phyloP scores from a whole-genome alignment of 2,888 invertebrate species.

The Yponomeuta cagnagella region DNA sequence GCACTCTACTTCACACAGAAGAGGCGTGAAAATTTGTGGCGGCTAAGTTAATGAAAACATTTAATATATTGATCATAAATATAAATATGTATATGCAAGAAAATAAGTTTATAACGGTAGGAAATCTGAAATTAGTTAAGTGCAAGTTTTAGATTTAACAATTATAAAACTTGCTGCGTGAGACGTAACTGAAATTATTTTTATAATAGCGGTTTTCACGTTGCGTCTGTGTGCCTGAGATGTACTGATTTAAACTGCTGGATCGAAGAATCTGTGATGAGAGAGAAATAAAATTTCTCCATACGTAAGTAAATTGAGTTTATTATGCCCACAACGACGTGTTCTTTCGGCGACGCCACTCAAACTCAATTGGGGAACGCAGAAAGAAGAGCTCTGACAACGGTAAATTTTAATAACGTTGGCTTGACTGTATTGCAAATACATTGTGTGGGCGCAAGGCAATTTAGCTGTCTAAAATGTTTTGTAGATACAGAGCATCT shows the following conservation, averaged over 20 bases:
- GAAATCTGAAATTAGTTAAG: too few relatives aligned
- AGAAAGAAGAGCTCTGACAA: background rate
- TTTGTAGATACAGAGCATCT: too few relatives aligned
- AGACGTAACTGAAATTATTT: too few relatives aligned
- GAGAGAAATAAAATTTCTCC: background rate
- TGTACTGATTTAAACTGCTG: background rate
- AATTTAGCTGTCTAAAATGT: too few relatives aligned
- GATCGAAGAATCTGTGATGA: background rate
- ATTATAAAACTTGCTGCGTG: too few relatives aligned
- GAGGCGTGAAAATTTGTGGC: too few relatives aligned
- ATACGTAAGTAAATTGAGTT: conserved; percentile 2
- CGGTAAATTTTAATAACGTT: background rate
- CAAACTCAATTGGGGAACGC: background rate
- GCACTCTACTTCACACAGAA: too few relatives aligned
- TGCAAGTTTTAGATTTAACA: too few relatives aligned
- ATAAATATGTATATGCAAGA: too few relatives aligned
- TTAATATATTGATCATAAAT: too few relatives aligned
- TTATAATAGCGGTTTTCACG: background rate
- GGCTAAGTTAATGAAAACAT: too few relatives aligned
- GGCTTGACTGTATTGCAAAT: background rate
- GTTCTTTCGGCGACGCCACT: background rate
- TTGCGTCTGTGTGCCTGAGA: background rate
- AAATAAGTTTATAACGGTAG: too few relatives aligned
- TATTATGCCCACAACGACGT: background rate
- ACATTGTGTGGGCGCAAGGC: background rate